Evolutionary conservation across 2,113 vertebrate species (phyloP).

Genomic region (Chitala chitala): DNA sequence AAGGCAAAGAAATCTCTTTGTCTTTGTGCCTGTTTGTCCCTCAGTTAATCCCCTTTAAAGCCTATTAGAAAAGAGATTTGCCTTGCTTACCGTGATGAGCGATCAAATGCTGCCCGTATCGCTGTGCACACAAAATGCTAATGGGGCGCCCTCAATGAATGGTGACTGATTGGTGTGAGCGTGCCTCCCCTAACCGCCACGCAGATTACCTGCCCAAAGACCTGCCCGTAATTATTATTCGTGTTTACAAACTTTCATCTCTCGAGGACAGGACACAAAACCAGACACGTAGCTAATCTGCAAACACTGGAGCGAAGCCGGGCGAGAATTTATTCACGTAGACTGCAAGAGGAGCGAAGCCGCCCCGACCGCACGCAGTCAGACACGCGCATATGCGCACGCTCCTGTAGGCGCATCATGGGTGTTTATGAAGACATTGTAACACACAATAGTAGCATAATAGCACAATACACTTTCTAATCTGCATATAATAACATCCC

Average conservation of each 20-base stretch:
- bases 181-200: constrained; percentile 46
- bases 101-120: constrained; percentile 48
- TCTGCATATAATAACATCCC: constrained; percentile 56
- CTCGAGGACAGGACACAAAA: constrained; percentile 46
- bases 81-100: constrained; percentile 47
- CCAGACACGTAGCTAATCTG: constrained; percentile 57
- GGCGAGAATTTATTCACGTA: constrained; percentile 69
- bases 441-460: too few species aligned
- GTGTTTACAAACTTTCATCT: constrained; percentile 71
- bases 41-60: constrained; percentile 48
- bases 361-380: constrained; percentile 17
- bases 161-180: constrained; percentile 36
- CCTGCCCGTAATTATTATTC: constrained; percentile 68
- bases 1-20: constrained; percentile 31
- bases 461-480: too few species aligned
- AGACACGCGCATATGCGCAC: constrained; percentile 29
- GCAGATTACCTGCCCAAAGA: constrained; percentile 66
- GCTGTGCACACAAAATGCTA: constrained; percentile 55
- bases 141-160: constrained; percentile 43
- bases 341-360: constrained; percentile 30
- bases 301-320: constrained; percentile 46
- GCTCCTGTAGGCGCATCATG: constrained; percentile 51
- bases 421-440: constrained; percentile 69
- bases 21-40: constrained; percentile 25
- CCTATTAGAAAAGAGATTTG: constrained; percentile 51